Base-by-base conservation (phyloP, 2,113 vertebrate species). In the Trochalopteron elliotii region DNA sequence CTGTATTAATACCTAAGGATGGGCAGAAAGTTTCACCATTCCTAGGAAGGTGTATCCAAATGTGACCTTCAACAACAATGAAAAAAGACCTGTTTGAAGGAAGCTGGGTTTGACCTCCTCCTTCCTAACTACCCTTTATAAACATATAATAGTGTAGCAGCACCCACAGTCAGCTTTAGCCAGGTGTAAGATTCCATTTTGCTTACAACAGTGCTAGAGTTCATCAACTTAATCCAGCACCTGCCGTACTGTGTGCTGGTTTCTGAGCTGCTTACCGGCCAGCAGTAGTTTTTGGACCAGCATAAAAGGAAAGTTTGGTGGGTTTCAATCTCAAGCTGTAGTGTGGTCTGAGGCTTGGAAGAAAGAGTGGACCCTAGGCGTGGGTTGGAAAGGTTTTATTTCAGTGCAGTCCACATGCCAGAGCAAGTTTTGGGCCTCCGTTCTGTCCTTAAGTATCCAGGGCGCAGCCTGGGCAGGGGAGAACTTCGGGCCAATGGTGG, bases 1-100 rank as follows among this genome's bases (percentile, higher is more conserved):
- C 21, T 0, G 0, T 76, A 11, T 33, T 35, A 47, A 33, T 44
- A 61, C 4, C 19, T 37, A 45, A 50, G 35, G 15, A 45, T 19
- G 47, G 39, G 19, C 39, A 93, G 78, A 64, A 87, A 52, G 2
- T 57, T 83, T 83, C 39, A 37, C 25, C 28, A 15, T 53, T 80
- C 44, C 30, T 83, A 37, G 59, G 49, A 89, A 68, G 15, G 7
- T 6, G 8, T 25, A 45, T 50, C 30, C 37, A 81, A 81, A 74
- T 33, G 24, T 39, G 55, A 61, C 28, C 60, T 69, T 63, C 50
- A 69, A 20, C 17, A 72, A 16, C 20, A 68, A 49, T 35, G 39
- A 35, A 27, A 63, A 64, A 57, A 74, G 12, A 16, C 40, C 39
- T 17, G 18, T 56, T 74, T 87, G 72, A 72, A 64, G 44, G 44